phyloP scores from a whole-genome alignment of 2,888 invertebrate genomes.

The Trisateles emortualis region DNA sequence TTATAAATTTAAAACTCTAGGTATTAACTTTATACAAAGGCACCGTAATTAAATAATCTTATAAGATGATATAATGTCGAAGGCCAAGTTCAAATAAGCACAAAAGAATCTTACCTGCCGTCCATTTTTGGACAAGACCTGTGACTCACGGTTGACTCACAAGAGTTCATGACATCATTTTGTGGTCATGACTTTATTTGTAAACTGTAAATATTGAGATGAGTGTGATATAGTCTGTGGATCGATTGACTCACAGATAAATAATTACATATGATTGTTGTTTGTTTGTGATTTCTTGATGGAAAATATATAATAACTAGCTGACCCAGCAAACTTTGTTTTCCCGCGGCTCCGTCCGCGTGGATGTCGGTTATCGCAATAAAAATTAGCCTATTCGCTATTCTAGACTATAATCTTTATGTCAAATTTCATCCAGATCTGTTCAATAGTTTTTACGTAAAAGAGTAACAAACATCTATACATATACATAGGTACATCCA shows the following conservation, averaged over 20 bases:
- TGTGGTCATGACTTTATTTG: slow-evolving; percentile 40
- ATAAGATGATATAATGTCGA: slow-evolving; percentile 32
- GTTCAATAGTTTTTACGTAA: no score
- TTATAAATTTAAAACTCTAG: no score
- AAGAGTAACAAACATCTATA: no score
- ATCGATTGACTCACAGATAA: slow-evolving; percentile 14
- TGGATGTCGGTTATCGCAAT: no score
- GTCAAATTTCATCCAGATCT: no score
- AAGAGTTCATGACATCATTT: slow-evolving; percentile 38
- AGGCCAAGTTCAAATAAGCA: slow-evolving; percentile 50
- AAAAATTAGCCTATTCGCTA: no score
- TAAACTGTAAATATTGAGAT: slow-evolving; percentile 24
- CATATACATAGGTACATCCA: no score
- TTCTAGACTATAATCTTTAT: no score
- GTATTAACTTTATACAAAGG: background rate
- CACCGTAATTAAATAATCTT: slow-evolving; percentile 17
- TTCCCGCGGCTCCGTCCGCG: no score
- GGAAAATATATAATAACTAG: no score
- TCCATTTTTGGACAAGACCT: slow-evolving; percentile 45
- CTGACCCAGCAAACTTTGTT: no score
- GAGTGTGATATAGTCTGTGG: slow-evolving; percentile 21
- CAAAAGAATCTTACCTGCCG: slow-evolving; percentile 33
- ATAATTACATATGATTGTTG: background rate
- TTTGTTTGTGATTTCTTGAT: no score
- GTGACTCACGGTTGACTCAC: slow-evolving; percentile 49